A percentile compares a stretch with the other conserved stretches of the same genome.
These are phyloP conservation scores for Drosophila subsilvestris DNA, from an alignment of 2,888 invertebrate species.

Conservation along the genomic window DNA sequence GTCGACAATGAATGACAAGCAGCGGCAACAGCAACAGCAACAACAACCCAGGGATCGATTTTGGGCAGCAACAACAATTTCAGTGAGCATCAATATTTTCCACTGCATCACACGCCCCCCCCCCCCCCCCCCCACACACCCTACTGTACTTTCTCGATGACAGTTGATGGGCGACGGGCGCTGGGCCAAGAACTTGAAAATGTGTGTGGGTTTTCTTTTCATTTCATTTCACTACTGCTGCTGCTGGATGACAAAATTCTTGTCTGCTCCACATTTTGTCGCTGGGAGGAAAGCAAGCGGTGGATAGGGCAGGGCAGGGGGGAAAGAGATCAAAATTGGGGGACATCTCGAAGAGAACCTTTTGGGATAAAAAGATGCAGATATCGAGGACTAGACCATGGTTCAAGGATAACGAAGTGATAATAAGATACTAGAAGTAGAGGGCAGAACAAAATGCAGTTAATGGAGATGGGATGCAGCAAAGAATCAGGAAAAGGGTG, in stretches of 20 bases:
- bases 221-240: background rate
- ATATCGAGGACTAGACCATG: no score
- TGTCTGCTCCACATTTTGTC: conserved; percentile 26
- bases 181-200: conserved; percentile 78
- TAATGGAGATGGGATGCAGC: no score
- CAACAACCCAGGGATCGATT: conserved; percentile 38
- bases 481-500: no score
- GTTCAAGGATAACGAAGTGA: no score
- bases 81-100: conserved; percentile 32
- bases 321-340: background rate
- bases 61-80: conserved; percentile 17
- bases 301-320: no score
- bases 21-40: conserved; percentile 21
- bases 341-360: no score
- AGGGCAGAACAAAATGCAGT: no score
- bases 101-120: conserved; percentile 15
- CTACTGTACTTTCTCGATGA: background rate
- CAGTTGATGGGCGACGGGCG: conserved; percentile 67
- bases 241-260: conserved; percentile 7
- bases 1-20: conserved; percentile 72
- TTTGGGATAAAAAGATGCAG: no score
- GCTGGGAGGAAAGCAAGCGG: background rate
- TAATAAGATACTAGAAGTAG: no score
- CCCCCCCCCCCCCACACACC: background rate
- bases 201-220: conserved; percentile 14